Percentiles rank a stretch among this genome's conserved stretches.
Evolutionary conservation across 2,888 invertebrate species (phyloP).

Genomic region (Torymus texanus): DNA sequence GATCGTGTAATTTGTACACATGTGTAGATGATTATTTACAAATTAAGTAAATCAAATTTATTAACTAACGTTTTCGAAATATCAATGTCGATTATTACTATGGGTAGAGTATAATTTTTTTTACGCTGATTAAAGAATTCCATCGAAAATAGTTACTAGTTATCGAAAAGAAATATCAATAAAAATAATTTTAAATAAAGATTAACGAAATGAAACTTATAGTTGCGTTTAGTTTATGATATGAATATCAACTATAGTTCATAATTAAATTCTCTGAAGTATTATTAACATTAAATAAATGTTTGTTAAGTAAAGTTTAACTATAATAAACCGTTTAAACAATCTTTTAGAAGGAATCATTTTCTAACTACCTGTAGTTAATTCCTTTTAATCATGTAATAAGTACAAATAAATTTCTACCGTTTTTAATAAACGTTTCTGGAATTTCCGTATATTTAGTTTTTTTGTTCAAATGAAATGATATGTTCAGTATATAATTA

Average conservation of each 20-base stretch:
- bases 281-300: conserved; percentile 21
- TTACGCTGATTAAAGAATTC: conserved; percentile 35
- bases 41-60: conserved; percentile 48
- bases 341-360: neutral
- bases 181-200: conserved; percentile 14
- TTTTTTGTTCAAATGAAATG: no score
- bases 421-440: no score
- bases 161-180: conserved; percentile 7
- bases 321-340: conserved; percentile 14
- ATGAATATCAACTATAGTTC: conserved; percentile 13
- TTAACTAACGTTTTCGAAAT: conserved; percentile 39
- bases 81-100: conserved; percentile 20
- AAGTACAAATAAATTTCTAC: no score
- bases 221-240: neutral
- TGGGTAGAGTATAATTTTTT: conserved; percentile 23
- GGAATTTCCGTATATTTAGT: no score
- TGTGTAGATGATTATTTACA: conserved; percentile 52
- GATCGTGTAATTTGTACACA: conserved; percentile 48
- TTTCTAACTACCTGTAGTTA: no score
- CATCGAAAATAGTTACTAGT: conserved; percentile 24
- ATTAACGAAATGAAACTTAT: neutral
- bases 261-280: conserved; percentile 22
- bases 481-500: no score
- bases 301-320: conserved; percentile 11
- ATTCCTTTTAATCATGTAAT: no score